These are phyloP conservation scores for Cyaniris semiargus DNA, from an alignment of 2,888 invertebrate species.

Conservation along the genomic window DNA sequence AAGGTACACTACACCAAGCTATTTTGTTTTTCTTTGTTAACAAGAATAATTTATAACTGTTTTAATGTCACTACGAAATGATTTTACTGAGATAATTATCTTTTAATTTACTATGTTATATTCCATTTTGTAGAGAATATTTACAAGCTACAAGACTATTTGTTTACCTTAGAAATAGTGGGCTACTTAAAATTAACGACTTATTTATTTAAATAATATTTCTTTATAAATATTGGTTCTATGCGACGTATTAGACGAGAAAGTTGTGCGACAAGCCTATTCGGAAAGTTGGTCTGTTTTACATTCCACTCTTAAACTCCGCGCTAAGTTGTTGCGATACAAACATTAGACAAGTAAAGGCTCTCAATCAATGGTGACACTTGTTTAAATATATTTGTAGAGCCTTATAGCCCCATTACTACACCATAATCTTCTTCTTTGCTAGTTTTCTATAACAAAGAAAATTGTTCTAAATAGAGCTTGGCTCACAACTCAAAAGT, in stretches of 20 bases:
- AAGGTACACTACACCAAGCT: not conserved
- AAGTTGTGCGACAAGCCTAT: conserved; percentile 50
- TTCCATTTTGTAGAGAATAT: too few relatives aligned
- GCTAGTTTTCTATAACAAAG: too few relatives aligned
- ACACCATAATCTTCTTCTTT: not conserved
- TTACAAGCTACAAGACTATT: too few relatives aligned
- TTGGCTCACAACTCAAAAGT: too few relatives aligned
- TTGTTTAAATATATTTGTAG: conserved; percentile 34
- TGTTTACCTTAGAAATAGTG: too few relatives aligned
- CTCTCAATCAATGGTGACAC: conserved; percentile 46
- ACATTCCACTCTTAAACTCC: conserved; percentile 50
- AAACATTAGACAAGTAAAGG: conserved; percentile 59
- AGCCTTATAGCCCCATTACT: not conserved
- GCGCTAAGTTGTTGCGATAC: conserved; percentile 49
- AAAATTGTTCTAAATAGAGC: not conserved
- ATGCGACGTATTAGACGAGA: conserved; percentile 13
- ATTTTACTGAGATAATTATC: too few relatives aligned
- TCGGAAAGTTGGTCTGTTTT: conserved; percentile 54
- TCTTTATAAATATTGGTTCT: too few relatives aligned
- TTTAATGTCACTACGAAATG: too few relatives aligned
- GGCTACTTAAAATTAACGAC: too few relatives aligned
- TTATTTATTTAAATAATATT: too few relatives aligned
- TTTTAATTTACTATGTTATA: too few relatives aligned
- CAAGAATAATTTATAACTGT: not conserved
- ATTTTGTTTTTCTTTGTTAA: not conserved